A percentile compares a stretch with the other conserved stretches of the same genome.
Evolutionary conservation across 2,113 vertebrate species (phyloP).

Genomic region (Peucedramus taeniatus): DNA sequence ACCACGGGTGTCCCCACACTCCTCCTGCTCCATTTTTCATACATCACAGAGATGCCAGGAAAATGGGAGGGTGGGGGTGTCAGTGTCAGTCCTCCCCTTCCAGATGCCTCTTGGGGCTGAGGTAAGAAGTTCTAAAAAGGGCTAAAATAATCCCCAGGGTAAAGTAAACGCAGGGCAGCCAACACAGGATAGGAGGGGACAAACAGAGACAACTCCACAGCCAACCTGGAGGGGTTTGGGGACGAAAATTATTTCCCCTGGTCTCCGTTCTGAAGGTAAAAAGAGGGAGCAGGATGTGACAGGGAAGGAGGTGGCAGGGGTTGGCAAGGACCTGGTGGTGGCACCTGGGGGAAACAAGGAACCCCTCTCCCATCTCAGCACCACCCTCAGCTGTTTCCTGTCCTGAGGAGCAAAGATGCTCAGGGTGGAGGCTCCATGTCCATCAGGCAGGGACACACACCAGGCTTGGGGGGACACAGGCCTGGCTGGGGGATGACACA

Average conservation of each 20-base stretch:
- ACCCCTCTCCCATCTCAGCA: background rate
- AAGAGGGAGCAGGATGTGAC: background rate
- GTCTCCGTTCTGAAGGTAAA: background rate
- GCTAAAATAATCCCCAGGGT: background rate
- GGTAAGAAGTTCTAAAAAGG: background rate
- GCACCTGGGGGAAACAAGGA: background rate
- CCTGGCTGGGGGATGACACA: background rate
- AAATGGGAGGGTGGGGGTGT: background rate
- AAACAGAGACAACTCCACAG: background rate
- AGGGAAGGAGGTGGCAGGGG: background rate
- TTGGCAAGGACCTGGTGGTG: background rate
- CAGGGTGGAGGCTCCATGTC: background rate
- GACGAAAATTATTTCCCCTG: fast-evolving
- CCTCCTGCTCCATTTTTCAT: background rate
- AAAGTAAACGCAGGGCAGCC: background rate
- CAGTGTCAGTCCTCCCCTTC: background rate
- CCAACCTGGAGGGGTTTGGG: background rate
- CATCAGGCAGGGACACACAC: background rate
- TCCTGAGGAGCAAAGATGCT: background rate
- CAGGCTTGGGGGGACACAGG: background rate
- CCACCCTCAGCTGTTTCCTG: background rate
- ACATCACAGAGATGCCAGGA: background rate
- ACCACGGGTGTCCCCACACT: background rate
- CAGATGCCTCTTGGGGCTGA: background rate
- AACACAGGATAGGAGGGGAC: background rate